Percentiles rank a stretch among this genome's conserved stretches.
Evolutionary conservation across 2,888 invertebrate species (phyloP).

Genomic region (Sminthurinus aureus): DNA sequence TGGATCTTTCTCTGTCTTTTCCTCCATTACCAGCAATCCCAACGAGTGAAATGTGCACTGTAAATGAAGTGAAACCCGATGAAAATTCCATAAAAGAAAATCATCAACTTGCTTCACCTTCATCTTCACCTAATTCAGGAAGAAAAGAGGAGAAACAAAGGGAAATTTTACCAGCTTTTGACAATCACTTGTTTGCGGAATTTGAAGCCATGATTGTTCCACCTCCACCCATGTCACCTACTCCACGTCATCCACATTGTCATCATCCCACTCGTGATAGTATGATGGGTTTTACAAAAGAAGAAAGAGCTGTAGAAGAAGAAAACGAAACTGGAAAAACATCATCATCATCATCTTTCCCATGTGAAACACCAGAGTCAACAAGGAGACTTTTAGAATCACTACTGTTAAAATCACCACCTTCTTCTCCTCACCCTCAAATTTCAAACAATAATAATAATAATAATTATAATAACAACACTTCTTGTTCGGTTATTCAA

Average conservation of each 20-base stretch:
- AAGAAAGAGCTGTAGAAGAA: neutral
- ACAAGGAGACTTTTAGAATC: neutral
- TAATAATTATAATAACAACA: neutral
- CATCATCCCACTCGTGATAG: neutral
- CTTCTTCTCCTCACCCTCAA: neutral
- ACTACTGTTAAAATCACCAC: neutral
- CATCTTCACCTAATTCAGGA: neutral
- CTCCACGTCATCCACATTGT: neutral
- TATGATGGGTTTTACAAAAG: too few species aligned
- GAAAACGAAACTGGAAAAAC: neutral
- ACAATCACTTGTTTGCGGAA: neutral
- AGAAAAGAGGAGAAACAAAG: too few species aligned
- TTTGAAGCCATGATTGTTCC: slow-evolving; percentile 3
- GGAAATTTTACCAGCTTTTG: too few species aligned
- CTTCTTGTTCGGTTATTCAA: neutral
- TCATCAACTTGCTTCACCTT: neutral
- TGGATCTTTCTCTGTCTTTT: neutral
- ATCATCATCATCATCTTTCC: neutral
- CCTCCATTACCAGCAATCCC: slow-evolving; percentile 11
- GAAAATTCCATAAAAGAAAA: neutral
- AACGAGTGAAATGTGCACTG: neutral
- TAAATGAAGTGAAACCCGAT: neutral
- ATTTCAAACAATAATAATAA: neutral
- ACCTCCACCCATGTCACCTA: slow-evolving; percentile 25
- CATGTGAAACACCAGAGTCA: slow-evolving; percentile 1